Base-by-base conservation (phyloP, 2,888 invertebrate genomes). In the Physocephala rufipes region DNA sequence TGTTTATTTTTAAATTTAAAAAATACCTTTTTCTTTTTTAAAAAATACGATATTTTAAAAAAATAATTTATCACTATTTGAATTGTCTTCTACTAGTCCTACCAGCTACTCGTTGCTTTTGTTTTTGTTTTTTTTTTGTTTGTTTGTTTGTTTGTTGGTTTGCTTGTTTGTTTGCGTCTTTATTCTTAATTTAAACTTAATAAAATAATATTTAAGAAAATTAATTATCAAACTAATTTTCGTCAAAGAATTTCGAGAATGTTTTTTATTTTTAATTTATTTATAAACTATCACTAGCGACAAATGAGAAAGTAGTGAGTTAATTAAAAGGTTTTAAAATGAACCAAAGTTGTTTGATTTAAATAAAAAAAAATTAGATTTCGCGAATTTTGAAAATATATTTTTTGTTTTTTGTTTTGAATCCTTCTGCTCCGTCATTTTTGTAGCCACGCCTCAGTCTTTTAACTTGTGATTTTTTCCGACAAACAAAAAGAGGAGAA, bases 21-120 rank as follows among this genome's bases (percentile, higher is more conserved):
- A 70, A 68, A 62, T 71, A 74, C 61, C 72, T 47, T 74, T n/a
- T 49, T 49, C 16, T n/a, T 49, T 49, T 49, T 21, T 53, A 53
- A 72, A 74, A 73, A 76, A 74, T n/a, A n/a, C 73, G 67, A 74
- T 2, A 45, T 45, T 9, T 45, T 45, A 58, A 61, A 80, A 77
- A 74, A 76, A 80, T 80, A 76, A 80, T 71, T 71, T 71, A 82
- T 81, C 82, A 80, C 82, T 80, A 81, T 73, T 76, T 77, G 66
- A 53, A 58, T 73, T 69, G 71, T 73, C 72, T 72, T 74, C 67
- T 66, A 78, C 36, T 36, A 36, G 36, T 9, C 9, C 36, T 36
- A 36, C 36, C n/a, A 36, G 9, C 36, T 7, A 36, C 36, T 36
- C 9, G 36, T n/a, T 36, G 36, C 9, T 7, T 4, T 36, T 36